Evolutionary conservation across 2,797 vertebrate species (phyloP).

Genomic region (Phrynocephalus guinanensis): DNA sequence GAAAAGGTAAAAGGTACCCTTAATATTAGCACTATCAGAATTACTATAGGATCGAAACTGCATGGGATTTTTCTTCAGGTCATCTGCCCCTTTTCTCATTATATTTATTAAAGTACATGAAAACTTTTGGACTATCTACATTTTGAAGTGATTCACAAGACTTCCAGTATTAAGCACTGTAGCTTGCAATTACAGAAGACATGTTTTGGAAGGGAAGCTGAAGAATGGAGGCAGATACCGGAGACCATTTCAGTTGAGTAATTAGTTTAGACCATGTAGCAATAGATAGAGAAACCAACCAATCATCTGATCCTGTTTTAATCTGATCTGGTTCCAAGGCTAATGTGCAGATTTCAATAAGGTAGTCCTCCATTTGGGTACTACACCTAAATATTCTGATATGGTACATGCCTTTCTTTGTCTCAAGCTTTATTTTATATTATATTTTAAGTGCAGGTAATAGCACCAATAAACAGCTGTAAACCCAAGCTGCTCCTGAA

Average conservation of each 20-base stretch:
- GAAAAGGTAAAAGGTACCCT: conserved; percentile 33
- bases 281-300: too few species aligned
- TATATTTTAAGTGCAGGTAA: neutral
- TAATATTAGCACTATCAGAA: conserved; percentile 59
- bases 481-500: neutral
- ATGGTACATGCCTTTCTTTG: neutral
- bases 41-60: conserved; percentile 33
- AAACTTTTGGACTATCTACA: conserved; percentile 41
- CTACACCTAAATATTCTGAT: neutral
- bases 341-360: neutral
- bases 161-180: conserved; percentile 63
- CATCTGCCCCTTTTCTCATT: conserved; percentile 56
- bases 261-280: neutral
- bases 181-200: neutral
- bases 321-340: neutral
- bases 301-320: neutral
- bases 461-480: neutral
- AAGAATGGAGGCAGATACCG: neutral
- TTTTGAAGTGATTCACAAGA: conserved; percentile 53
- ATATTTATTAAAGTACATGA: conserved; percentile 59
- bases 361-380: neutral
- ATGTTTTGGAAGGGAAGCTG: neutral
- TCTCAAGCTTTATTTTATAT: neutral
- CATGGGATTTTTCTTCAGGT: conserved; percentile 59
- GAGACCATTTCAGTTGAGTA: too few species aligned